phyloP scores from a whole-genome alignment of 1,140 invertebrate species.

The Drosophila novamexicana region DNA sequence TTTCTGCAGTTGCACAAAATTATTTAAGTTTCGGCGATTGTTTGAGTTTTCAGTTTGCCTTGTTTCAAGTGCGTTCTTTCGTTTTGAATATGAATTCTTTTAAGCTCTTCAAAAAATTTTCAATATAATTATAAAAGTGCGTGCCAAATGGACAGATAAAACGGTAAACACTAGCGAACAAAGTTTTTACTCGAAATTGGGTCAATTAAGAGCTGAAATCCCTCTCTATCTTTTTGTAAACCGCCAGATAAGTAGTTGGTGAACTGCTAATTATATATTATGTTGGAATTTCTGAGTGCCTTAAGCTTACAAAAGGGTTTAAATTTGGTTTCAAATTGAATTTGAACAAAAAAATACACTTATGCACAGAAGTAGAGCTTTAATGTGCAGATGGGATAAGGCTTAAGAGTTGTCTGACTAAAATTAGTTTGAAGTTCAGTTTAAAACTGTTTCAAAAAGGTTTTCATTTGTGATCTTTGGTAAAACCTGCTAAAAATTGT shows the following conservation, averaged over 20 bases:
- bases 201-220: constrained; percentile 35
- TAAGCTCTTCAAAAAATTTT: neutral
- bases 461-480: too few species aligned
- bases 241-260: constrained; percentile 11
- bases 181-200: constrained; percentile 24
- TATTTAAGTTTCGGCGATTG: constrained; percentile 53
- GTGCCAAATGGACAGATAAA: constrained; percentile 48
- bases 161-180: constrained; percentile 5
- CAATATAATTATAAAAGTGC: constrained; percentile 43
- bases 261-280: neutral
- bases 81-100: constrained; percentile 32
- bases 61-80: constrained; percentile 35
- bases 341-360: too few species aligned
- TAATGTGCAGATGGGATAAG: too few species aligned
- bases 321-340: too few species aligned
- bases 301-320: too few species aligned
- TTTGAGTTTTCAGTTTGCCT: constrained; percentile 47
- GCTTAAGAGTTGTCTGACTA: too few species aligned
- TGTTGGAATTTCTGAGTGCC: neutral
- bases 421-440: too few species aligned
- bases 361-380: too few species aligned
- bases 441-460: too few species aligned
- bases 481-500: too few species aligned
- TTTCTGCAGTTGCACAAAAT: constrained; percentile 55
- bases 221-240: neutral